These are phyloP conservation scores for Catostylus mosaicus DNA, from an alignment of 30 jellyfish, hydroid and myxozoan species.

Conservation along the genomic window DNA sequence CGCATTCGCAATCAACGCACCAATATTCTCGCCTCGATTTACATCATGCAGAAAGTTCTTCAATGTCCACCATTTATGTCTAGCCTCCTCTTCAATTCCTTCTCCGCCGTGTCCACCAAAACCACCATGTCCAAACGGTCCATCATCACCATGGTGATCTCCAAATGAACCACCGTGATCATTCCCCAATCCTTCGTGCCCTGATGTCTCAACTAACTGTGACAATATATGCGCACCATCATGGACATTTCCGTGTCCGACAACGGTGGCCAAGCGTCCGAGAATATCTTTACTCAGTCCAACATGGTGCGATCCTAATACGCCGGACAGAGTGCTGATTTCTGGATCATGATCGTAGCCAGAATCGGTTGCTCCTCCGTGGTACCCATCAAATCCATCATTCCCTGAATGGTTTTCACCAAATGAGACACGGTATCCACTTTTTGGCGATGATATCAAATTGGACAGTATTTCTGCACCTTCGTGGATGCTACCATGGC, in stretches of 20 bases:
- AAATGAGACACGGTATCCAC: slow-evolving; percentile 44
- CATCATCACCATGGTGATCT: not conserved
- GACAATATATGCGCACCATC: slow-evolving; percentile 71
- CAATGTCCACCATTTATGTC: slow-evolving; percentile 81
- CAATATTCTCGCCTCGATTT: slow-evolving; percentile 40
- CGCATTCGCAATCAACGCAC: slow-evolving; percentile 38
- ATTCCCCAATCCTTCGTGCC: slow-evolving; percentile 12
- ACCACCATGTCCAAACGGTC: slow-evolving; percentile 13
- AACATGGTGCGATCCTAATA: slow-evolving; percentile 51
- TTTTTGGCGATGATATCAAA: slow-evolving; percentile 27
- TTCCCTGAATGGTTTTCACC: slow-evolving; percentile 27
- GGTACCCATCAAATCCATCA: slow-evolving; percentile 33
- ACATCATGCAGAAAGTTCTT: slow-evolving; percentile 34
- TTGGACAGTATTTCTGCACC: slow-evolving; percentile 47
- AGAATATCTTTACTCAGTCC: slow-evolving; percentile 19
- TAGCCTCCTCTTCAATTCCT: slow-evolving; percentile 25
- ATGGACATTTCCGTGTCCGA: slow-evolving; percentile 85
- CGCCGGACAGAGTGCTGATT: slow-evolving; percentile 15
- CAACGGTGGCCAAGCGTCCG: slow-evolving; percentile 69
- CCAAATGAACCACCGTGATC: slow-evolving; percentile 17
- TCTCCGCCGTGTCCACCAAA: slow-evolving; percentile 52
- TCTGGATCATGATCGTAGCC: slow-evolving; percentile 53
- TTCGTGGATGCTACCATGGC: slow-evolving; percentile 68
- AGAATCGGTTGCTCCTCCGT: slow-evolving; percentile 10
- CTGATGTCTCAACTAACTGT: slow-evolving; percentile 60